These are phyloP conservation scores for Cynopterus brachyotis DNA, from an alignment of 2,113 vertebrate genomes.

Conservation along the genomic window DNA sequence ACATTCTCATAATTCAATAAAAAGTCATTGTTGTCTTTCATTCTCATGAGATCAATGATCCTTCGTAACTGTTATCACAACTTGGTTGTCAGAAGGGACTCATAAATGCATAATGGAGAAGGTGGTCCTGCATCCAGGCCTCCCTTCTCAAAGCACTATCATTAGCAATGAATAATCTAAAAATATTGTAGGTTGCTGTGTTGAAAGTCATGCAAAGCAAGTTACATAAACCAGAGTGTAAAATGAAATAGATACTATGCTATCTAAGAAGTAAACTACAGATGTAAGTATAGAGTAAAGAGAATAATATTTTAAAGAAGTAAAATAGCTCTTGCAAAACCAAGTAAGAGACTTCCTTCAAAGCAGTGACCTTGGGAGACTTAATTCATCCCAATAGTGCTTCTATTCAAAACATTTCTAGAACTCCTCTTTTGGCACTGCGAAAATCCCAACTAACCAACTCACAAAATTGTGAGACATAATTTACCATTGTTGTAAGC, in stretches of 20 bases:
- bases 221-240: background rate
- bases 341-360: background rate
- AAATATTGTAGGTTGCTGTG: background rate
- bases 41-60: background rate
- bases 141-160: background rate
- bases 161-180: background rate
- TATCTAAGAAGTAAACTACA: slow-evolving; percentile 14
- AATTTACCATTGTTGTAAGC: background rate
- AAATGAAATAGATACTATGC: background rate
- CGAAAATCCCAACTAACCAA: background rate
- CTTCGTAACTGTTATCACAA: background rate
- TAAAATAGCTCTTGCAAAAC: background rate
- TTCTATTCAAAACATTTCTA: background rate
- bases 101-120: background rate
- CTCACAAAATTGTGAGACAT: background rate
- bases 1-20: background rate
- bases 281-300: background rate
- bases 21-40: background rate
- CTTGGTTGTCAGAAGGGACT: background rate
- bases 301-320: background rate
- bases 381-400: background rate
- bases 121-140: background rate
- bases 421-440: background rate
- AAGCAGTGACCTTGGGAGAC: background rate
- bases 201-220: background rate